Percentiles rank a stretch among this genome's conserved stretches.
phyloP scores from a whole-genome alignment of 2,888 invertebrate genomes.

The Drosophila percnosoma region DNA sequence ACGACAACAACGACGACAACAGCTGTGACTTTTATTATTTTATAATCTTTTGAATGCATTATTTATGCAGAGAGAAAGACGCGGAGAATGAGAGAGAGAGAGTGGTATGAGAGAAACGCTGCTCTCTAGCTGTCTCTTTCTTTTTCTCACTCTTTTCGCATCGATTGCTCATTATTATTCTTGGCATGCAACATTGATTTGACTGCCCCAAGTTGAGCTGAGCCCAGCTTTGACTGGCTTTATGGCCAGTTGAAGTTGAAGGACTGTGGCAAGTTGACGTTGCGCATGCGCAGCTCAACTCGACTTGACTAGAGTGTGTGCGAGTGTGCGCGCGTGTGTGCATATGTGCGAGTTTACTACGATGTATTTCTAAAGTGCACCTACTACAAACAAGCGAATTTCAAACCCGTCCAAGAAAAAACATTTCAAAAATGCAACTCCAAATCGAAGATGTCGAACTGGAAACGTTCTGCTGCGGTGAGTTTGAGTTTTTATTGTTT shows the following conservation, averaged over 20 bases:
- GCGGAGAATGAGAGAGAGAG: neutral
- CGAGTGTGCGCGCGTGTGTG: neutral
- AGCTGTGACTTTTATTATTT: constrained; percentile 75
- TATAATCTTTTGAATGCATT: constrained; percentile 62
- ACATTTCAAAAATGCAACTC: constrained; percentile 55
- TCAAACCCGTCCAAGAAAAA: neutral
- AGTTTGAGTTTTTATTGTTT: constrained; percentile 53
- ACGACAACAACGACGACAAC: constrained; percentile 22
- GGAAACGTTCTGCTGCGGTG: constrained; percentile 84
- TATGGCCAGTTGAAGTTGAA: constrained; percentile 72
- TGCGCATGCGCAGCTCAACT: constrained; percentile 61
- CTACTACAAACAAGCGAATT: neutral
- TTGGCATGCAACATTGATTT: constrained; percentile 60
- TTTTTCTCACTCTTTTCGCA: neutral
- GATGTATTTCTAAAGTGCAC: constrained; percentile 24
- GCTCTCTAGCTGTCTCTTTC: neutral
- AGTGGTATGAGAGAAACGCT: constrained; percentile 8
- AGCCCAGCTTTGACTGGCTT: constrained; percentile 59
- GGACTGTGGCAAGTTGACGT: constrained; percentile 76
- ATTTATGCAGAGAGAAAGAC: constrained; percentile 38
- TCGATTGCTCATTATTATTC: constrained; percentile 72
- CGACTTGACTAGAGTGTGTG: constrained; percentile 8
- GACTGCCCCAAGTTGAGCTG: constrained; percentile 52
- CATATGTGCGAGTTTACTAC: neutral
- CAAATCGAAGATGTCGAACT: constrained; percentile 82